Conservation (phyloP, 2,888 invertebrate species). For the Megamerina dolium region DNA sequence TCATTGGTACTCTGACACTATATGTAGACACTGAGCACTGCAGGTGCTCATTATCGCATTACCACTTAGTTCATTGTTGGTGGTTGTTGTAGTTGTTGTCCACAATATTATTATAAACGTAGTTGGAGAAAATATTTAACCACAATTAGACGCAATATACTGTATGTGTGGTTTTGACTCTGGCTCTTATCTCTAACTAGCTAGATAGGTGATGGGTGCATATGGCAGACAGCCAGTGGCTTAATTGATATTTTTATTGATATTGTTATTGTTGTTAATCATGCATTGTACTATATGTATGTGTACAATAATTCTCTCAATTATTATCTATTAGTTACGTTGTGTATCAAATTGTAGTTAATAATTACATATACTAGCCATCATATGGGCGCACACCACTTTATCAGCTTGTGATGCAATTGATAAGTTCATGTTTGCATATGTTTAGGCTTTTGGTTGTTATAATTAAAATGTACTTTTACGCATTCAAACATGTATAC, state of each 20-base stretch:
- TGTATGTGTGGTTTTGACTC: neutral
- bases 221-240: no score
- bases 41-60: neutral
- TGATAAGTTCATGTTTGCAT: conserved; percentile 17
- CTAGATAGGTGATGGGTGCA: no score
- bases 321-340: no score
- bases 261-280: conserved; percentile 2
- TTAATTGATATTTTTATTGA: neutral
- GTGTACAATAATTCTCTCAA: no score
- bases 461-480: no score
- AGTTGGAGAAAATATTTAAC: neutral
- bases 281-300: no score
- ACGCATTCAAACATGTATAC: no score
- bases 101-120: neutral
- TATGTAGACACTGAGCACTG: neutral
- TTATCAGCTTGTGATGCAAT: no score
- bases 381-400: no score
- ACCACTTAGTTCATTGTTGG: neutral
- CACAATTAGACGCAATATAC: neutral
- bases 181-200: neutral
- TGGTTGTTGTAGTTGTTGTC: neutral
- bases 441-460: conserved; percentile 15
- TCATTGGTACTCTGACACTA: no score
- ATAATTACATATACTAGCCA: no score
- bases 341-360: no score